phyloP scores from a whole-genome alignment of 2,113 vertebrate species.

The Psettodes erumei region DNA sequence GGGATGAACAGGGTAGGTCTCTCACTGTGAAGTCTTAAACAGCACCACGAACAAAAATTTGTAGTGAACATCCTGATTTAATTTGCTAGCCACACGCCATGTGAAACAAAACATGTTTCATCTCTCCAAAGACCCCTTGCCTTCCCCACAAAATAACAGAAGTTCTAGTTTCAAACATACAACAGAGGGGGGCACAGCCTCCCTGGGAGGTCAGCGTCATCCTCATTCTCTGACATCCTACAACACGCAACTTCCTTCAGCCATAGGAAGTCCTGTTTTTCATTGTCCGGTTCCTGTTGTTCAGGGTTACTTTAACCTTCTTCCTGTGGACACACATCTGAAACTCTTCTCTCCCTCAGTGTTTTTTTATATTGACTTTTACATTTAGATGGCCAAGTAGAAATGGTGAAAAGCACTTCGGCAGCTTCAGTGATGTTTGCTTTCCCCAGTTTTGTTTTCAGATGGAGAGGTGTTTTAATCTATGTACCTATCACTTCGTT shows the following conservation, averaged over 20 bases:
- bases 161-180: slow-evolving; percentile 57
- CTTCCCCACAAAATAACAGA: slow-evolving; percentile 38
- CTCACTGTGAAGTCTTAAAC: slow-evolving; percentile 79
- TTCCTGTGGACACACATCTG: slow-evolving; percentile 51
- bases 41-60: slow-evolving; percentile 53
- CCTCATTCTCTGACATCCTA: slow-evolving; percentile 54
- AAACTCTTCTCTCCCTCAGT: slow-evolving; percentile 41
- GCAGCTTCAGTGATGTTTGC: slow-evolving; percentile 78
- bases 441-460: slow-evolving; percentile 44
- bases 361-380: slow-evolving; percentile 58
- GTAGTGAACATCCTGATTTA: slow-evolving; percentile 42
- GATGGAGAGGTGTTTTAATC: slow-evolving; percentile 61
- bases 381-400: slow-evolving; percentile 63
- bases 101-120: slow-evolving; percentile 31
- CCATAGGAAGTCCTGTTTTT: slow-evolving; percentile 80
- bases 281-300: slow-evolving; percentile 77
- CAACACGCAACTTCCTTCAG: slow-evolving; percentile 71
- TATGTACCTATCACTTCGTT: slow-evolving; percentile 65
- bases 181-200: slow-evolving; percentile 6
- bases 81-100: slow-evolving; percentile 39
- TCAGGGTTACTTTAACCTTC: slow-evolving; percentile 68
- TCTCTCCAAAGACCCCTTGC: slow-evolving; percentile 40
- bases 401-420: slow-evolving; percentile 85
- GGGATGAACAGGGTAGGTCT: slow-evolving; percentile 51
- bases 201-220: slow-evolving; percentile 59